Evolutionary conservation across 1,140 invertebrate species (phyloP).

Genomic region (Drosophila nigromelanica): DNA sequence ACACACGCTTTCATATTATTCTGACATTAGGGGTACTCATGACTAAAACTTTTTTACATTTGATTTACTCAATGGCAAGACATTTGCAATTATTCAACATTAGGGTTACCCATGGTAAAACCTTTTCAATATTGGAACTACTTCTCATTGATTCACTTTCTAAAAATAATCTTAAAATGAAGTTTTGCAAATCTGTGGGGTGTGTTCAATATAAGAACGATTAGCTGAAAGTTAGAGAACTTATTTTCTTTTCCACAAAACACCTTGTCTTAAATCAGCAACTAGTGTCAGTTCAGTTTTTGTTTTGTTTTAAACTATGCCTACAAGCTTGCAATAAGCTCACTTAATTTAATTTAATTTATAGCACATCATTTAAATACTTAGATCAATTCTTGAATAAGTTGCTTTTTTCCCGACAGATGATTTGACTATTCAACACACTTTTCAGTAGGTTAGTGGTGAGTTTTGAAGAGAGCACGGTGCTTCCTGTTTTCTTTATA

Average conservation of each 20-base stretch:
- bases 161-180: neutral
- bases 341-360: conserved; percentile 35
- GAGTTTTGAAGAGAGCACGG: conserved; percentile 19
- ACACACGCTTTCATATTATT: neutral
- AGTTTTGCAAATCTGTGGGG: neutral
- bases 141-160: too few relatives aligned
- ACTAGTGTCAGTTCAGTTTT: conserved; percentile 30
- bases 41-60: neutral
- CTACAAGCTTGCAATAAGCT: conserved; percentile 41
- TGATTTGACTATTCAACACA: conserved; percentile 47
- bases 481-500: conserved; percentile 12
- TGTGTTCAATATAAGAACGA: neutral
- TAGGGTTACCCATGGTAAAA: neutral
- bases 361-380: conserved; percentile 35
- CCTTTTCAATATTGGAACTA: neutral
- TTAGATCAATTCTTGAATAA: conserved; percentile 27
- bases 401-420: conserved; percentile 1
- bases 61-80: neutral
- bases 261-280: neutral
- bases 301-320: conserved; percentile 21
- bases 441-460: conserved; percentile 16
- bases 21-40: neutral
- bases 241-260: neutral
- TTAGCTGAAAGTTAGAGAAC: neutral
- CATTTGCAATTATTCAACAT: neutral